Evolutionary conservation across 1,140 invertebrate genomes (phyloP), one percentile per base, ranked within the genome.

Genomic region (Achatina immaculata): DNA sequence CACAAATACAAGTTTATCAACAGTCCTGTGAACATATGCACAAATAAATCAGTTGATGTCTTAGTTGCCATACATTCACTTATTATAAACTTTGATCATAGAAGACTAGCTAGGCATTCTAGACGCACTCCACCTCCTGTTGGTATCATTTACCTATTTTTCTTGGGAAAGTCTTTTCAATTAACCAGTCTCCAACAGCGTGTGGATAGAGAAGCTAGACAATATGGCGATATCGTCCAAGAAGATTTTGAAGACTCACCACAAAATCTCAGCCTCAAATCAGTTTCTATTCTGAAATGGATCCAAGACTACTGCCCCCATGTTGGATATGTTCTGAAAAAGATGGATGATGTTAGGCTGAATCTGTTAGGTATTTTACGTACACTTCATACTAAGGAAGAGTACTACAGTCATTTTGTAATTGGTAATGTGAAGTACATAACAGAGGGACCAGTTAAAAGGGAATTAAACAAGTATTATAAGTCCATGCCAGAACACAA

Each of bases 261-360:
- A 87, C 93, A 94, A 83, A 97, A 97, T 90, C 93, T 97, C 90
- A 96, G 95, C 2, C 95, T 96, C 84, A 97, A 97, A 90, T 95
- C 96, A 90, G 94, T 95, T 1, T 95, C 95, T 93, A 94, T 94
- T 2, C 92, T 96, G 28, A 95, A 95, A 88, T 97, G 95, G 94
- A 93, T 94, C 66, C 93, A 93, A 6, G 93, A 94, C 87, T 93
- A 94, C 90, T 94, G 91, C 88, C 87, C 85, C 82, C 91, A 93
- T 83, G 95, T 94, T 0, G 85, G 74, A 80, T 92, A 86, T 83
- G 82, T 92, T 28, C 78, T 93, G 66, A 93, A 93, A 85, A 87
- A 90, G 19, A 93, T 93, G 82, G 93, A 93, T 48, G 86, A 87
- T 62, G 80, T 85, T 75, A 85, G 81, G 80, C 72, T 86, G 16